These are phyloP conservation scores for Drosophila micromelanica DNA, from an alignment of 1,140 invertebrate genomes.

Conservation along the genomic window DNA sequence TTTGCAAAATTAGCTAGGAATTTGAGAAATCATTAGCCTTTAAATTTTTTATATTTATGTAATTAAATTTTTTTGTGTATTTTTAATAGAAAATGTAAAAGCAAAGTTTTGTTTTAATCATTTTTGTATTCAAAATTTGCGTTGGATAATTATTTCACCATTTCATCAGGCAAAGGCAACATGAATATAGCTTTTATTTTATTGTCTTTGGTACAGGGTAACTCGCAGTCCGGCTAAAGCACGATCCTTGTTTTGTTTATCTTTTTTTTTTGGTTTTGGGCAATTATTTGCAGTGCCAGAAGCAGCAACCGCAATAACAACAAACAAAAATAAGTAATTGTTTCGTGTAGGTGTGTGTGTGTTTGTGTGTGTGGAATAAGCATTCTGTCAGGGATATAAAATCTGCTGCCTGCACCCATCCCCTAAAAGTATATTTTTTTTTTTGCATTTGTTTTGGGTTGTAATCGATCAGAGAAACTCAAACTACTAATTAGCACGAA, in stretches of 20 bases:
- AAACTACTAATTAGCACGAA: not conserved
- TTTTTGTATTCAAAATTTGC: no score
- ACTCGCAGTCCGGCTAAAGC: no score
- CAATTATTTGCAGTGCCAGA: constrained; percentile 54
- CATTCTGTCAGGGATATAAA: not conserved
- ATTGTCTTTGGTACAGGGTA: no score
- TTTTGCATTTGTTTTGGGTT: not conserved
- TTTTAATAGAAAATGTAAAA: no score
- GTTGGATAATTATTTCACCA: no score
- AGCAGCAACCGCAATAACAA: constrained; percentile 31
- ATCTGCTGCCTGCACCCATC: not conserved
- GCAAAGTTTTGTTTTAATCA: no score
- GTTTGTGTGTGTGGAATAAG: not conserved
- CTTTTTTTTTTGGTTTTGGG: constrained; percentile 22
- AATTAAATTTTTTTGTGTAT: no score
- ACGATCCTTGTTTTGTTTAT: not conserved
- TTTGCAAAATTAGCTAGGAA: no score
- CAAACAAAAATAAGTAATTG: constrained; percentile 16
- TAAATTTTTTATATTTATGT: no score
- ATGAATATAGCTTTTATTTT: no score
- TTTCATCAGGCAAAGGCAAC: no score
- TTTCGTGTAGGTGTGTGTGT: not conserved
- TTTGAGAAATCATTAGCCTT: no score
- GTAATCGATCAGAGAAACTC: not conserved
- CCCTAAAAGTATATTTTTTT: not conserved